These are phyloP conservation scores for Dolichoris vasculosae DNA, from an alignment of 1,140 invertebrate genomes.

Conservation along the genomic window DNA sequence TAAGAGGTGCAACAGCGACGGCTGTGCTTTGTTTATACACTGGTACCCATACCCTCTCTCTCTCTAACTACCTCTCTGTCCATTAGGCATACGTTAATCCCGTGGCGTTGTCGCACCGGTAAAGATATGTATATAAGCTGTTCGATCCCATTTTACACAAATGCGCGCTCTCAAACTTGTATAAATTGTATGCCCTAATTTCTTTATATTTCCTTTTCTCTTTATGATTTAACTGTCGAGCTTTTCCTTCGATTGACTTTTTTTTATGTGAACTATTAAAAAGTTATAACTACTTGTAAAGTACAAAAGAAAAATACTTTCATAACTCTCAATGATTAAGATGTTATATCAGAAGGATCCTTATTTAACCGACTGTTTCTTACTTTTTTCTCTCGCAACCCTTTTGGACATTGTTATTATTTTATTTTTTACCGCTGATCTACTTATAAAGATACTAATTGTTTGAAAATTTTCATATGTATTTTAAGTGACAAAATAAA, in stretches of 20 bases:
- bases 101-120: constrained; percentile 17
- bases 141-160: background rate
- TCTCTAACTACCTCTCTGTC: background rate
- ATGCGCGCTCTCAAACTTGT: background rate
- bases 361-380: no score
- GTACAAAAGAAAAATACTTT: no score
- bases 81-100: constrained; percentile 2
- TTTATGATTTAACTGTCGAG: background rate
- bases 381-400: no score
- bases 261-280: background rate
- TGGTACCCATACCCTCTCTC: background rate
- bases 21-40: constrained; percentile 62
- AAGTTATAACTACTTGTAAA: no score
- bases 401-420: no score
- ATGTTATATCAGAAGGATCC: no score
- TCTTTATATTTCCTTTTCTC: constrained; percentile 11
- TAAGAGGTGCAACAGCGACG: constrained; percentile 60
- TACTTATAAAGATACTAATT: no score
- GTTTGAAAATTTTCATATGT: no score
- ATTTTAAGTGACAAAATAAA: no score
- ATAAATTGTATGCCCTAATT: constrained; percentile 18
- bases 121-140: background rate
- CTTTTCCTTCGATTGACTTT: background rate
- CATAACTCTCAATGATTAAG: no score
- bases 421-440: no score